Evolutionary conservation across 35 echinoderm and acorn worm species (phyloP), one percentile per base, ranked within the genome.

Genomic region (Holothuria glaberrima): DNA sequence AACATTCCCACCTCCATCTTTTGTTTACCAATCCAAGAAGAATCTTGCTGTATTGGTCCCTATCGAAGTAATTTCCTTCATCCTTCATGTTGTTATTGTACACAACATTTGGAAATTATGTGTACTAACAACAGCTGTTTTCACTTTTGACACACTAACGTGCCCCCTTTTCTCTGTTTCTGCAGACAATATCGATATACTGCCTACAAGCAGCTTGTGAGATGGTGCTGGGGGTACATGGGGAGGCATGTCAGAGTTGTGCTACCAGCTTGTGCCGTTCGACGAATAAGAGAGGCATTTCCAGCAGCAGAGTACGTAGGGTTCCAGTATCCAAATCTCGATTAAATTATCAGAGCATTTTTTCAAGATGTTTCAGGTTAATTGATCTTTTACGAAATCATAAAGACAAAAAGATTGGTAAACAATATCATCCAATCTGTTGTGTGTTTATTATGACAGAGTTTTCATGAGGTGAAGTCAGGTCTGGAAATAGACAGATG

Each of bases 211-310:
- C 86, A 93, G 58, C 54, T 93, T 78, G 92, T 94, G 7, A 79
- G 92, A 59, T 94, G 92, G 92, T 88, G 69, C 21, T 93, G 86
- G 92, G 87, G 92, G 9, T 84, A 31, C 19, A 66, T 94, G 9
- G 92, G 92, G 4, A 48, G 76, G 22, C 73, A 94, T 70, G 76
- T 89, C 26, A 28, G 91, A 71, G 92, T 94, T 5, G 67, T 68
- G 27, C 35, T 90, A 27, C 92, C 92, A n/a, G 48, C 87, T 4
- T 94, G 92, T 86, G 87, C 69, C 9, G 89, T 91, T 45, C 48
- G 44, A 12, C 21, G 26, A 71, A 91, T 92, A 12, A 79, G 71
- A 31, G 61, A 81, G 24, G n/a, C 20, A 59, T 94, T 84, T 70
- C 89, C 89, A 48, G 34, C 87, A 41, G 59, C 25, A 89, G 74